Conservation (phyloP, 1,140 invertebrate genomes). For the Caerostris extrusa region DNA sequence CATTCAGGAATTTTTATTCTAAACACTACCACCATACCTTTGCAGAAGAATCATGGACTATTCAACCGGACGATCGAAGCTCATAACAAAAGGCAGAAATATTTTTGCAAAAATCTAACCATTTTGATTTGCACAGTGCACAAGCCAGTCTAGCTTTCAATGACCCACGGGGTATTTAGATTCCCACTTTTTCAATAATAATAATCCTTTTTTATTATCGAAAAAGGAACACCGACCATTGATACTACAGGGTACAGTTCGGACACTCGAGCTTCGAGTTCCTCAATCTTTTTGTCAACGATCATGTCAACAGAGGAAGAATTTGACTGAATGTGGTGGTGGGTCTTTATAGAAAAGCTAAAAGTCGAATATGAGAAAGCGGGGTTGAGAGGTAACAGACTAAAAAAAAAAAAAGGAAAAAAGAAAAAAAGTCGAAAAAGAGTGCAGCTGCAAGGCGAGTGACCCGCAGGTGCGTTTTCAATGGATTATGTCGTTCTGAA, state of each 20-base stretch:
- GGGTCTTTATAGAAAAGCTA: conserved; percentile 31
- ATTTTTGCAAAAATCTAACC: conserved; percentile 5
- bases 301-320: conserved; percentile 27
- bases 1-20: not conserved
- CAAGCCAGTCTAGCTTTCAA: not conserved
- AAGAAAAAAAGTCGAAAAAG: not conserved
- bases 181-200: not conserved
- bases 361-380: conserved; percentile 32
- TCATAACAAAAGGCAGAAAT: not conserved
- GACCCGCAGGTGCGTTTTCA: not conserved
- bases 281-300: conserved; percentile 46
- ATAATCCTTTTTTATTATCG: conserved; percentile 11
- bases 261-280: conserved; percentile 35
- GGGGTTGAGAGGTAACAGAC: not conserved
- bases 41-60: not conserved
- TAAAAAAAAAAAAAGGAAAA: not conserved
- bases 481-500: not conserved
- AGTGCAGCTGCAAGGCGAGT: not conserved
- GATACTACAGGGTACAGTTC: not conserved
- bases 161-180: not conserved
- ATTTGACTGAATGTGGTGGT: conserved; percentile 35
- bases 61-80: not conserved
- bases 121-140: not conserved
- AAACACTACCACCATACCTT: not conserved
- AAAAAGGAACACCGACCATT: conserved; percentile 19